Evolutionary conservation across 1,140 invertebrate genomes (phyloP).

Genomic region (Ceratosolen fusciceps): DNA sequence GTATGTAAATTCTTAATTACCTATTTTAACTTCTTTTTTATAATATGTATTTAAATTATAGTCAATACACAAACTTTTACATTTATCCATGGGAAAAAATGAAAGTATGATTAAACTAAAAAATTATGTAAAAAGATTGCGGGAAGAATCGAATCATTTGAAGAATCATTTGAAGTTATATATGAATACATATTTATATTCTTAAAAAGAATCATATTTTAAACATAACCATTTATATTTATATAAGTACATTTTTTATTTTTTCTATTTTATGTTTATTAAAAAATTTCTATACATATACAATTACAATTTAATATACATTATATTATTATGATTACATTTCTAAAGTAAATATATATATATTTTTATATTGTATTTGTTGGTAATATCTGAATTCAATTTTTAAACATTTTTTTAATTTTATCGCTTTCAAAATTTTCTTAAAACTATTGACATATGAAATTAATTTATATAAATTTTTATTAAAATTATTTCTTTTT

Average conservation of each 20-base stretch:
- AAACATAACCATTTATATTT: no score
- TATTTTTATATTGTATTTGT: no score
- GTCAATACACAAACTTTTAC: slow-evolving; percentile 16
- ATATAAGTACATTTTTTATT: not conserved
- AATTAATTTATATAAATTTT: not conserved
- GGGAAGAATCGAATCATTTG: slow-evolving; percentile 42
- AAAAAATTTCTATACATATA: not conserved
- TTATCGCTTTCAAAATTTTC: no score
- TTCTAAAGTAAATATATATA: no score
- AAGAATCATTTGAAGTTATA: slow-evolving; percentile 42
- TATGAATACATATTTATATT: no score
- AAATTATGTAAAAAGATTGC: slow-evolving; percentile 45
- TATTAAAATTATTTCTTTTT: not conserved
- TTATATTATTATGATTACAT: no score
- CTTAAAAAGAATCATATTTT: no score
- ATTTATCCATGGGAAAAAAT: not conserved
- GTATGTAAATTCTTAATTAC: not conserved
- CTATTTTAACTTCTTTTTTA: not conserved
- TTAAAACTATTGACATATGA: no score
- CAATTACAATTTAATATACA: not conserved
- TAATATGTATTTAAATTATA: not conserved
- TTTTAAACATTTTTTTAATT: no score
- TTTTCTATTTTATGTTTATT: not conserved
- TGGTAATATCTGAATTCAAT: no score
- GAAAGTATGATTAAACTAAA: slow-evolving; percentile 39